Conservation (phyloP, 2,113 vertebrate species). For the Phycodurus eques region DNA sequence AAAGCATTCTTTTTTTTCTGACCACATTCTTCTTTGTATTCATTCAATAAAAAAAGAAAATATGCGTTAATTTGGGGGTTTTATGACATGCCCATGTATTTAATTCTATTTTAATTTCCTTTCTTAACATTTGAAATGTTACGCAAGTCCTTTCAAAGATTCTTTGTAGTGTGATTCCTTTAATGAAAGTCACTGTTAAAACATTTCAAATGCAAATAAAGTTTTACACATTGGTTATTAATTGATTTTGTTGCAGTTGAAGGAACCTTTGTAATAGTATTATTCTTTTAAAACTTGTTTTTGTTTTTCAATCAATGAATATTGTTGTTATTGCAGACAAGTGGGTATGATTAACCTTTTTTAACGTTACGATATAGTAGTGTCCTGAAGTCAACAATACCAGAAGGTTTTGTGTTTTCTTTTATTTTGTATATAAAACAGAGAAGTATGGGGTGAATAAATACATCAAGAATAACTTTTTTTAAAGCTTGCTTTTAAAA, state of each 20-base stretch:
- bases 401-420: not conserved
- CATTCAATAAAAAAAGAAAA: not conserved
- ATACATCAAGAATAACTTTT: not conserved
- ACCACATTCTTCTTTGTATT: not conserved
- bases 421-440: not conserved
- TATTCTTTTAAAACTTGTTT: not conserved
- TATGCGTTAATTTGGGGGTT: slow-evolving; percentile 17
- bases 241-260: not conserved
- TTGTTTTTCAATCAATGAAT: not conserved
- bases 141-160: not conserved
- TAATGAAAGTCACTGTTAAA: slow-evolving; percentile 23
- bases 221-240: slow-evolving; percentile 28
- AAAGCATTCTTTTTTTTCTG: slow-evolving; percentile 49
- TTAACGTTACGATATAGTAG: not conserved
- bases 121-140: not conserved
- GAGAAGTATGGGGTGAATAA: not conserved
- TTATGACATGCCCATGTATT: slow-evolving; percentile 11
- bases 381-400: not conserved
- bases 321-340: not conserved
- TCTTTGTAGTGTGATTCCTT: not conserved
- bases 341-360: not conserved
- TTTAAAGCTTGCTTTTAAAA: not conserved
- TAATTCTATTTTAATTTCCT: not conserved
- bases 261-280: not conserved
- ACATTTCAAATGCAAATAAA: slow-evolving; percentile 45